A percentile compares a stretch with the other conserved stretches of the same genome.
Evolutionary conservation across 1,140 invertebrate species (phyloP).

Genomic region (Lepidotrigona ventralis): DNA sequence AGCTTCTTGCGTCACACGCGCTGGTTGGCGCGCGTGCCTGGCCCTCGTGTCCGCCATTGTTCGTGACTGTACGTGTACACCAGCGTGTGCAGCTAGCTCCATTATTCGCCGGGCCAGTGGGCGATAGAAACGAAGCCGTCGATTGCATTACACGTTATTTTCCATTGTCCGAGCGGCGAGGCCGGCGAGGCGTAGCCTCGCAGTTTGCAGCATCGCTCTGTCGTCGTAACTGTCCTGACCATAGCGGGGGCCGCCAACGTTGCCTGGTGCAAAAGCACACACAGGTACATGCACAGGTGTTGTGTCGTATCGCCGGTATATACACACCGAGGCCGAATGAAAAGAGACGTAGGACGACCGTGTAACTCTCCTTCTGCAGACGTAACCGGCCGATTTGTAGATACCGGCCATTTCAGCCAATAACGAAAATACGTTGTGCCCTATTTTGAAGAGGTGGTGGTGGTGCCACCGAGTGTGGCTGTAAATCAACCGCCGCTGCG

Average conservation of each 20-base stretch:
- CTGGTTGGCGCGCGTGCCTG: not conserved
- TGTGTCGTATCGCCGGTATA: not conserved
- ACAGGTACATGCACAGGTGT: not conserved
- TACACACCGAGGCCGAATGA: too few relatives aligned
- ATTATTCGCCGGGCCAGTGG: conserved; percentile 28
- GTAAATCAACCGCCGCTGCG: not conserved
- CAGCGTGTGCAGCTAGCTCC: conserved; percentile 1
- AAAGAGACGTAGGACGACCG: not conserved
- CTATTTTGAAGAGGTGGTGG: not conserved
- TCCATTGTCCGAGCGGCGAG: conserved; percentile 38
- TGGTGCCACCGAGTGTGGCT: not conserved
- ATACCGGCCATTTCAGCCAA: not conserved
- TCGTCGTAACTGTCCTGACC: not conserved
- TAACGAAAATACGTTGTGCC: not conserved
- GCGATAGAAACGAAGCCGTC: conserved; percentile 37
- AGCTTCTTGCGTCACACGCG: conserved; percentile 7
- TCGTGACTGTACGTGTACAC: not conserved
- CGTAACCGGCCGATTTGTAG: not conserved
- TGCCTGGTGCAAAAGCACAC: too few relatives aligned
- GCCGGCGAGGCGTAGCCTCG: conserved; percentile 28
- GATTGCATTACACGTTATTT: conserved; percentile 44
- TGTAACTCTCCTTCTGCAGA: not conserved
- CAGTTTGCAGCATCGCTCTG: conserved; percentile 27
- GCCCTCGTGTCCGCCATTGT: conserved; percentile 4
- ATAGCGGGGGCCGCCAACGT: not conserved